Evolutionary conservation across 2,888 invertebrate species (phyloP).

Genomic region (Ennomos erosarius): DNA sequence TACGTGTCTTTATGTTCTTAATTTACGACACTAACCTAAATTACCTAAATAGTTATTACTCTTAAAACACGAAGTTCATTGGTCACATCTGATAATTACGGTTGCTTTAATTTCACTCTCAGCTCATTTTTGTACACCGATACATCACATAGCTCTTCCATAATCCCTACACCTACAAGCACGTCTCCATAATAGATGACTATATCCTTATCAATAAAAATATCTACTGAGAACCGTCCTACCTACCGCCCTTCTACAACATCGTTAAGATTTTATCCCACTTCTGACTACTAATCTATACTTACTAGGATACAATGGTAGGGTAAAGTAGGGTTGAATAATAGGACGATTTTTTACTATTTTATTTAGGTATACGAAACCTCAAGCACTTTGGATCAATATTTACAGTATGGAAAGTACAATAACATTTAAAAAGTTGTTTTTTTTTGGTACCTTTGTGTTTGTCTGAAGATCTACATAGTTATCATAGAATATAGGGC

Average conservation of each 20-base stretch:
- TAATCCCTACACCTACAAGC: constrained; percentile 41
- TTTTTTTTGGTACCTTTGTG: too few species aligned
- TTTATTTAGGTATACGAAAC: constrained; percentile 64
- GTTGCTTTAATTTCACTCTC: too few species aligned
- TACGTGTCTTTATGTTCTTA: too few species aligned
- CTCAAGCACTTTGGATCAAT: constrained; percentile 39
- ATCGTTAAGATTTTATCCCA: constrained; percentile 83
- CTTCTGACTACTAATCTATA: constrained; percentile 79
- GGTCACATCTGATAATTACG: too few species aligned
- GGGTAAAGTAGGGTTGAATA: constrained; percentile 69
- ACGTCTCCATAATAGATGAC: constrained; percentile 68
- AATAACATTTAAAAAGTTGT: too few species aligned
- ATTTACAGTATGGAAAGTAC: constrained; percentile 15
- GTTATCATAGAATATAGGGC: too few species aligned
- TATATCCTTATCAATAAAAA: constrained; percentile 77
- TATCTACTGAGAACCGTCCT: constrained; percentile 74
- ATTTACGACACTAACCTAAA: too few species aligned
- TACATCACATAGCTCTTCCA: constrained; percentile 11
- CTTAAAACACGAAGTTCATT: too few species aligned
- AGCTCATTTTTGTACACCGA: not conserved
- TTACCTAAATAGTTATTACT: too few species aligned
- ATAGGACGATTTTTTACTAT: constrained; percentile 69
- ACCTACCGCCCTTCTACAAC: constrained; percentile 66
- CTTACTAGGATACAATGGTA: constrained; percentile 64
- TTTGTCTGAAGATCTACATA: too few species aligned